Percentiles rank a stretch among this genome's conserved stretches.
Conservation (phyloP, 2,888 invertebrate genomes). For the Lepidochrysops patricia region DNA sequence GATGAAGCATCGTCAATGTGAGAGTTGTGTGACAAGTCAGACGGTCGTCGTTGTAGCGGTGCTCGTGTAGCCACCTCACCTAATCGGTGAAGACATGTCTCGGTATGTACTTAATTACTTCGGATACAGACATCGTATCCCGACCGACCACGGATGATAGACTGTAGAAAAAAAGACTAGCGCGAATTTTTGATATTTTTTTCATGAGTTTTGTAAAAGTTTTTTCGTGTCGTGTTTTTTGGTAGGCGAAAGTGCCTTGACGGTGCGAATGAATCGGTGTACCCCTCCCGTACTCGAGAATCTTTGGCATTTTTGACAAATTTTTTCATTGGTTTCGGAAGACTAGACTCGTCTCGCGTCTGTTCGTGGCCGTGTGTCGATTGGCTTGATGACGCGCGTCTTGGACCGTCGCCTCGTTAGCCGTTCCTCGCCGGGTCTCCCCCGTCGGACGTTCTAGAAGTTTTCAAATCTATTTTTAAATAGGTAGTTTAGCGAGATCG, state of each 20-base stretch:
- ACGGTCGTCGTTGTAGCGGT: not conserved
- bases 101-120: conserved; percentile 31
- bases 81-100: conserved; percentile 18
- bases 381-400: conserved; percentile 10
- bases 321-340: not conserved
- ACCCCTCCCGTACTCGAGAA: conserved; percentile 32
- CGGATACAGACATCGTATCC: conserved; percentile 51
- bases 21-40: conserved; percentile 8
- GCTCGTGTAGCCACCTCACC: conserved; percentile 13
- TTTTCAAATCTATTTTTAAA: conserved; percentile 22
- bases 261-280: conserved; percentile 41
- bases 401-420: conserved; percentile 9
- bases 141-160: conserved; percentile 65
- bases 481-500: conserved; percentile 17
- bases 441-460: conserved; percentile 17
- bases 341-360: not conserved
- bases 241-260: conserved; percentile 65
- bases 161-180: conserved; percentile 69
- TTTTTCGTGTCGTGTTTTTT: conserved; percentile 64
- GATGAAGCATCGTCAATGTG: not conserved
- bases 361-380: not conserved
- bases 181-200: conserved; percentile 55
- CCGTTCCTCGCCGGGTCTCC: conserved; percentile 15
- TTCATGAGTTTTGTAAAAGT: conserved; percentile 29
- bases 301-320: conserved; percentile 16